A percentile compares a stretch with the other conserved stretches of the same genome.
These are phyloP conservation scores for Melinaea marsaeus DNA, from an alignment of 2,888 invertebrate genomes.

Conservation along the genomic window DNA sequence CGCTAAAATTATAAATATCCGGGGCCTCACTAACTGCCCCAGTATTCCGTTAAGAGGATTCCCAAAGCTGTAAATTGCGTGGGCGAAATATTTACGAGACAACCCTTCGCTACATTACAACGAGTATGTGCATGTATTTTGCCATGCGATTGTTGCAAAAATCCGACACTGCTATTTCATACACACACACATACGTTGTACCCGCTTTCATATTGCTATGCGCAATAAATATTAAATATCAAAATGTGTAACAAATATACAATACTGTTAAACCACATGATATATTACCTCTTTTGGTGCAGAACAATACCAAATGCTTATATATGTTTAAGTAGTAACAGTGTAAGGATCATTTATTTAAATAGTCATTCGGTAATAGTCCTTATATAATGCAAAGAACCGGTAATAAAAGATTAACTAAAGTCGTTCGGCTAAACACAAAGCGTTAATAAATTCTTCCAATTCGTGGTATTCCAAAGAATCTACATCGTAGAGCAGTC, in stretches of 20 bases:
- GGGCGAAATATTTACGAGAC: constrained; percentile 75
- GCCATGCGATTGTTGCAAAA: constrained; percentile 60
- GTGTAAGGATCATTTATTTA: no score
- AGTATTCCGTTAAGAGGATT: constrained; percentile 75
- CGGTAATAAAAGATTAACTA: constrained; percentile 55
- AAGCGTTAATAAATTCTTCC: constrained; percentile 73
- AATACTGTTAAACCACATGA: not conserved
- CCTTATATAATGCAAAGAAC: constrained; percentile 8
- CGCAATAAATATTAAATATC: no score
- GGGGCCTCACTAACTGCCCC: constrained; percentile 67
- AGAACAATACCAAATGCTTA: no score
- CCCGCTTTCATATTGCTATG: constrained; percentile 3
- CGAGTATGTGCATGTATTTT: constrained; percentile 51
- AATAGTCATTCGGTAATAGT: not conserved
- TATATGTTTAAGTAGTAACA: no score
- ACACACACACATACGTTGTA: constrained; percentile 14
- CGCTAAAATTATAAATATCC: constrained; percentile 67
- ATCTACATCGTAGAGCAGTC: constrained; percentile 44
- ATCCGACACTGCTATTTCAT: constrained; percentile 48
- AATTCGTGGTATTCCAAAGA: constrained; percentile 44
- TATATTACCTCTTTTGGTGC: not conserved
- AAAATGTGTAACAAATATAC: not conserved
- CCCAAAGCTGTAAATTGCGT: constrained; percentile 74
- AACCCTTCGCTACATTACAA: constrained; percentile 70
- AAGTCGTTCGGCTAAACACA: constrained; percentile 68